Evolutionary conservation across 2,888 invertebrate species (phyloP), one percentile per base, ranked within the genome.

Genomic region (Pilophorus perplexus): DNA sequence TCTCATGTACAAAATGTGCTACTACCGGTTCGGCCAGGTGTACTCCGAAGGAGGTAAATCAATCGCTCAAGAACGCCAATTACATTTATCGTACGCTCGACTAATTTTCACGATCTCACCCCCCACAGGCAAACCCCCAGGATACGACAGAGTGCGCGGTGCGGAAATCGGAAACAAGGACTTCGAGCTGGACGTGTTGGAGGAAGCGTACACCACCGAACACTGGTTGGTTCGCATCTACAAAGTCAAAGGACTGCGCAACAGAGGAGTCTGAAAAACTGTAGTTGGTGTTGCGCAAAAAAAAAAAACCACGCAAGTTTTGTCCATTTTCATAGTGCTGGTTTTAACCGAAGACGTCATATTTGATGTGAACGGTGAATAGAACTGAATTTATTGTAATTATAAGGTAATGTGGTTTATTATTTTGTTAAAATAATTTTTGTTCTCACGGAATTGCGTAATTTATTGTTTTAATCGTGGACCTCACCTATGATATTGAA

Each of bases 1-100:
- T 75, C 85, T 98, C 70, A 99, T 98, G 98, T 98, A 99, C 82
- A 99, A 98, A 82, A 92, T 99, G 91, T 96, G 95, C 80, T 99
- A 98, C 78, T 97, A 99, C 80, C 86, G 93, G 75, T 99, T 98
- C 78, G 97, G 96, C 0, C 90, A 91, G 74, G 91, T 96, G 69
- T 96, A 94, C 77, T 96, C 96, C 0, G 96, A 97, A 81, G 92
- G 90, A 74, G 89, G 91, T 87, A 72, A 77, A 79, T 72, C 3
- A n/a, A n/a, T n/a, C n/a, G n/a, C n/a, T n/a, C n/a, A n/a, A n/a
- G n/a, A n/a, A n/a, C n/a, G n/a, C n/a, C n/a, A n/a, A n/a, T n/a
- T n/a, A n/a, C n/a, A n/a, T n/a, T n/a, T n/a, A n/a, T n/a, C n/a
- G n/a, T n/a, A n/a, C n/a, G n/a, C n/a, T n/a, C n/a, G n/a, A n/a